Evolutionary conservation across 2,797 vertebrate genomes (phyloP).

Genomic region (Sebastes diaconus): DNA sequence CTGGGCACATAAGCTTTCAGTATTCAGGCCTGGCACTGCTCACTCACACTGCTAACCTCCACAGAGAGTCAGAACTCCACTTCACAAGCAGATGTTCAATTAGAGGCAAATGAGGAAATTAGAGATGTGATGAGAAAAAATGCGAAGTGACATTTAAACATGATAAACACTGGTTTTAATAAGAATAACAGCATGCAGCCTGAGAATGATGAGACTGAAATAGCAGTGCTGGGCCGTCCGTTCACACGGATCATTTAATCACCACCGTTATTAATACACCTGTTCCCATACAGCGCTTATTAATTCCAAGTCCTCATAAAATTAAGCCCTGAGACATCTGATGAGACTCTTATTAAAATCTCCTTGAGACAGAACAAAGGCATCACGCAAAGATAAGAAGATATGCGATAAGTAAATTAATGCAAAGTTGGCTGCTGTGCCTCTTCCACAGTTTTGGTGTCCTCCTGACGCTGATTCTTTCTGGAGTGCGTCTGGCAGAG

Average conservation of each 20-base stretch:
- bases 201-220: slow-evolving; percentile 33
- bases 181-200: slow-evolving; percentile 58
- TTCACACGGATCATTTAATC: slow-evolving; percentile 64
- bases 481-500: slow-evolving; percentile 65
- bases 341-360: slow-evolving; percentile 62
- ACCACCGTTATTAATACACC: slow-evolving; percentile 73
- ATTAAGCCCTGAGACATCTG: slow-evolving; percentile 50
- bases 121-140: slow-evolving; percentile 62
- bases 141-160: slow-evolving; percentile 74
- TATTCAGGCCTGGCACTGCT: slow-evolving; percentile 39
- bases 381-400: slow-evolving; percentile 21
- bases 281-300: slow-evolving; percentile 59
- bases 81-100: slow-evolving; percentile 82
- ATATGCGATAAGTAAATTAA: slow-evolving; percentile 57
- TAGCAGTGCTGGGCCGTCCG: slow-evolving; percentile 19
- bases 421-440: slow-evolving; percentile 48
- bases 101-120: slow-evolving; percentile 74
- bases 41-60: slow-evolving; percentile 41
- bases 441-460: slow-evolving; percentile 48
- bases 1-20: slow-evolving; percentile 49
- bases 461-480: slow-evolving; percentile 66
- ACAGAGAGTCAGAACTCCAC: slow-evolving; percentile 50
- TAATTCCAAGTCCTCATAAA: slow-evolving; percentile 58
- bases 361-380: slow-evolving; percentile 55
- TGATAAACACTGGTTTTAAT: slow-evolving; percentile 73